A percentile compares a stretch with the other conserved stretches of the same genome.
Conservation (phyloP, 2,888 invertebrate species). For the Minunthozetes semirufus region DNA sequence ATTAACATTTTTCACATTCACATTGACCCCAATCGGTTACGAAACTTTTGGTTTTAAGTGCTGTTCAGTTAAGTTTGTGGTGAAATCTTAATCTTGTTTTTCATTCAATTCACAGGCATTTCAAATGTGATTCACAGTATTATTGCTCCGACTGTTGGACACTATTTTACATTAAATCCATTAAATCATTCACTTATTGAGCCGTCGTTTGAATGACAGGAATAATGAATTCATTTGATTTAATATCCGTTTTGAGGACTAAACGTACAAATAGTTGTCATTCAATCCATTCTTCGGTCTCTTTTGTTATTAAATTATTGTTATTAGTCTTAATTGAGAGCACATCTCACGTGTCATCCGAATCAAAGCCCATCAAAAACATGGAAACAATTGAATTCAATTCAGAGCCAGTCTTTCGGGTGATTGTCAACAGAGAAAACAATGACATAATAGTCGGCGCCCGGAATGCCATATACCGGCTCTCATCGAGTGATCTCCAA, state of each 20-base stretch:
- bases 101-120: too few species aligned
- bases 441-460: constrained; percentile 38
- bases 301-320: not conserved
- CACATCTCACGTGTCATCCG: not conserved
- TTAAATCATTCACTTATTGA: not conserved
- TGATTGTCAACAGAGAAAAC: constrained; percentile 31
- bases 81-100: too few species aligned
- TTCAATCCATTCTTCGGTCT: not conserved
- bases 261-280: not conserved
- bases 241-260: constrained; percentile 3
- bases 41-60: not conserved
- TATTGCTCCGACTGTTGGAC: not conserved
- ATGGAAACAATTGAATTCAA: constrained; percentile 2
- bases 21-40: not conserved
- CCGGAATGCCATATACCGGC: constrained; percentile 37
- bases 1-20: too few species aligned
- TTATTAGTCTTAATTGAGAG: not conserved
- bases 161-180: not conserved
- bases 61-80: too few species aligned
- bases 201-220: not conserved
- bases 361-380: not conserved
- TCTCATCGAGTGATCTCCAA: constrained; percentile 19
- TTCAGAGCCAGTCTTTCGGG: constrained; percentile 1
- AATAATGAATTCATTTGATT: not conserved
- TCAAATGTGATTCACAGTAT: not conserved